Evolutionary conservation across 2,113 vertebrate genomes (phyloP), one percentile per base, ranked within the genome.

Genomic region (Chloropsis hardwickii): DNA sequence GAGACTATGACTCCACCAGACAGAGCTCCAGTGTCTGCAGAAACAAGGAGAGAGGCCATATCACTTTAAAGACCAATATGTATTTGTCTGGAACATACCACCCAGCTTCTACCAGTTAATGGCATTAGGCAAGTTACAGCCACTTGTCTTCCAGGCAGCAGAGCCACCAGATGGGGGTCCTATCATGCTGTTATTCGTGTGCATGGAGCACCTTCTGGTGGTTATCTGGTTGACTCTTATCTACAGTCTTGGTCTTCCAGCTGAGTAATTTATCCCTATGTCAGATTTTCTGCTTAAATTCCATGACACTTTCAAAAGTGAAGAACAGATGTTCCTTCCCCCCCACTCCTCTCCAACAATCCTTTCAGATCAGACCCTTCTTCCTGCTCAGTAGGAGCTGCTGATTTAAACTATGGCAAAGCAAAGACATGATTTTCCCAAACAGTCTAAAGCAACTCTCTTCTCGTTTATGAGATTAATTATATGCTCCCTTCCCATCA

Each of bases 1-100:
- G 97, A 96, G 47, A 98, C 97, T 8, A 97, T 92, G 88, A 98
- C 97, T 60, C 98, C 98, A 89, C 97, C 98, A 11, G 97, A 97
- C 42, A 97, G 94, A 82, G 84, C 76, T 82, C 95, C 97, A 0
- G 96, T 86, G 78, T 94, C 98, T 98, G 95, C 10, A 86, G 84
- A 74, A 91, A 90, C 27, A 91, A 23, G 61, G 22, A 74, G 39
- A 93, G 74, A 96, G 51, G 31, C 13, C 14, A 5, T 24, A 21
- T 37, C 3, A 53, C 24, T 51, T 61, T 64, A 70, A 77, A 84
- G 56, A 83, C 15, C 57, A 64, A 14, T 39, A 77, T 50, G 39
- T 70, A 33, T 56, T 83, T 86, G 29, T 20, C 60, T 64, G 28
- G 37, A 84, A 61, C 20, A 31, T 18, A 90, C 27, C 51, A 83